phyloP scores from a whole-genome alignment of 2,888 invertebrate genomes.

The Melanostoma mellinum region DNA sequence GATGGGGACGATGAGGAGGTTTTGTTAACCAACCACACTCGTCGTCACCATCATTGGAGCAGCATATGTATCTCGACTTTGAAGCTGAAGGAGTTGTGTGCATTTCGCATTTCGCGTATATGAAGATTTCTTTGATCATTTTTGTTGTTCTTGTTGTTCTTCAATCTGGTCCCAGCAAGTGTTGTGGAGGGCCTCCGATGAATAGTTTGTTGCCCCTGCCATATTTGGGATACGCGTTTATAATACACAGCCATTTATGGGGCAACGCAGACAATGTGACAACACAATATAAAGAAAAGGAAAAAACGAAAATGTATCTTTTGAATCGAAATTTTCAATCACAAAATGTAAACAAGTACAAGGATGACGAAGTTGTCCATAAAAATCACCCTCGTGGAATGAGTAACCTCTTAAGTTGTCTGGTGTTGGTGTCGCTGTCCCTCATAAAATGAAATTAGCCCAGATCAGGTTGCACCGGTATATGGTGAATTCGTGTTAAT shows the following conservation, averaged over 20 bases:
- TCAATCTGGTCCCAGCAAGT: slow-evolving; percentile 47
- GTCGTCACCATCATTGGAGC: neutral
- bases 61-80: neutral
- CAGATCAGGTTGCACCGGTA: slow-evolving; percentile 20
- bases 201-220: slow-evolving; percentile 53
- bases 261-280: slow-evolving; percentile 44
- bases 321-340: slow-evolving; percentile 62
- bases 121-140: slow-evolving; percentile 62
- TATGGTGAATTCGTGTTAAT: slow-evolving; percentile 52
- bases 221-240: slow-evolving; percentile 52
- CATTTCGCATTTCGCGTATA: slow-evolving; percentile 30
- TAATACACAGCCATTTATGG: slow-evolving; percentile 61
- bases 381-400: slow-evolving; percentile 56
- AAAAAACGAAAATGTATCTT: slow-evolving; percentile 6
- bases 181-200: slow-evolving; percentile 32
- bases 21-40: neutral
- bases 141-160: neutral
- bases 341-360: slow-evolving; percentile 46
- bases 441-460: neutral
- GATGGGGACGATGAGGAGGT: neutral
- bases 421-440: neutral
- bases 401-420: slow-evolving; percentile 28
- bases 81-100: neutral
- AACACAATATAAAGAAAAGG: slow-evolving; percentile 22
- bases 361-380: slow-evolving; percentile 56